Evolutionary conservation across 2,888 invertebrate species (phyloP).

Genomic region (Platycheirus rosarum): DNA sequence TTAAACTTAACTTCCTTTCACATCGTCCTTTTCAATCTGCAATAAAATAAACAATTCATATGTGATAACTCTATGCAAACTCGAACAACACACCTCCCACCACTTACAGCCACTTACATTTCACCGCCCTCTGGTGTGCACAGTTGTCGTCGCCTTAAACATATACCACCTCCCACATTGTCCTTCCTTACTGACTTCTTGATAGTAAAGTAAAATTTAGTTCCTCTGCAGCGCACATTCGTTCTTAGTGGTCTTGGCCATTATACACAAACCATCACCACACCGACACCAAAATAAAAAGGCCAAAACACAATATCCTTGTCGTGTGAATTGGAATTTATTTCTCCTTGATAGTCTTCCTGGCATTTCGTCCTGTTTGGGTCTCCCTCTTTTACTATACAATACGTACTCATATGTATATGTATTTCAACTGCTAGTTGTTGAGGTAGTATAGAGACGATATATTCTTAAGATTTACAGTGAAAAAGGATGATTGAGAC

Average conservation of each 20-base stretch:
- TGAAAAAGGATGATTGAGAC: constrained; percentile 66
- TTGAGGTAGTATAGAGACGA: constrained; percentile 21
- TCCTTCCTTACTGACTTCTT: constrained; percentile 66
- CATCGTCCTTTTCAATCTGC: constrained; percentile 45
- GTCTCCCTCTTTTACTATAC: constrained; percentile 8
- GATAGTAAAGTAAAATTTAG: constrained; percentile 69
- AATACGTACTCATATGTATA: constrained; percentile 17
- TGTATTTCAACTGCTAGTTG: not conserved
- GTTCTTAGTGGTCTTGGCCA: constrained; percentile 31
- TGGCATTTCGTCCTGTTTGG: constrained; percentile 53
- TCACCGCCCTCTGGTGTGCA: constrained; percentile 1
- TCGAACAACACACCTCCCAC: constrained; percentile 45
- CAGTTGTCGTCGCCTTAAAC: constrained; percentile 20
- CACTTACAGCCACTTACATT: constrained; percentile 51
- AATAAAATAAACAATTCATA: constrained; percentile 68
- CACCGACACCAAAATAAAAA: constrained; percentile 15
- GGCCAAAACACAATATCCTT: constrained; percentile 29
- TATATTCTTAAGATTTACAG: constrained; percentile 70
- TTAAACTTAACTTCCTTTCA: constrained; percentile 10
- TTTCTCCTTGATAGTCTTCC: constrained; percentile 62
- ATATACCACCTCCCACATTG: constrained; percentile 17
- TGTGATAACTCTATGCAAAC: not conserved
- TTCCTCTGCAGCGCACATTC: constrained; percentile 26
- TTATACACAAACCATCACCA: constrained; percentile 15
- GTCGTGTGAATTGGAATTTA: constrained; percentile 72